Evolutionary conservation across 2,888 invertebrate species (phyloP), one percentile per base, ranked within the genome.

Genomic region (Alitta virens): DNA sequence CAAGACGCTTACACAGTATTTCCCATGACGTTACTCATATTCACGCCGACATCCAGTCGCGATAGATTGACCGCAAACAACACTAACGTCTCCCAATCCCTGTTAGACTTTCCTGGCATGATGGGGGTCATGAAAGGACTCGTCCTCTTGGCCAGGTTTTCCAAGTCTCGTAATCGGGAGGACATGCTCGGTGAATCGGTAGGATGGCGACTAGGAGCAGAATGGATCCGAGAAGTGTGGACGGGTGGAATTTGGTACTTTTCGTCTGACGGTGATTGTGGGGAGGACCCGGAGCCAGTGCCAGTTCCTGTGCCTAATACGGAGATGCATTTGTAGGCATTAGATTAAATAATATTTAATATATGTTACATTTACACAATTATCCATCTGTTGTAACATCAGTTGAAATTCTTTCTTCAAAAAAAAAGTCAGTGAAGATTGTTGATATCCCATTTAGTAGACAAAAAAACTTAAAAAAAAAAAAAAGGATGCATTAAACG

Each of bases 21-120:
- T 16, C 99, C 98, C 95, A 99, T 98, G 0, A 98, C 96, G 78
- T 98, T 98, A 49, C 97, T 96, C 95, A 99, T 99, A 83, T 98
- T 98, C 91, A 98, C 97, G 78, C 94, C 93, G 12, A 99, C 93
- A 82, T 97, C 96, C 58, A 99, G 86, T 74, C 92, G 90, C 52
- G 95, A 94, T 81, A 98, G 94, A 85, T 97, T 96, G 49, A 98
- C 91, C 0, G 94, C 94, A 84, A 97, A 95, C 62, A 98, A 85
- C 2, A 98, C 97, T 56, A 96, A 84, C 2, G 97, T 96, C 84
- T 97, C 95, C 97, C 97, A 97, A 49, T 65, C 62, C n/a, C 40
- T 24, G 27, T 43, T 51, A 50, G 24, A 16, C 26, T 60, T 60
- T 26, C 60, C 54, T 1, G 60, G 46, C 27, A 38, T 27, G 1